Conservation (phyloP, 2,888 invertebrate species). For the Archaeoteleia sp. region DNA sequence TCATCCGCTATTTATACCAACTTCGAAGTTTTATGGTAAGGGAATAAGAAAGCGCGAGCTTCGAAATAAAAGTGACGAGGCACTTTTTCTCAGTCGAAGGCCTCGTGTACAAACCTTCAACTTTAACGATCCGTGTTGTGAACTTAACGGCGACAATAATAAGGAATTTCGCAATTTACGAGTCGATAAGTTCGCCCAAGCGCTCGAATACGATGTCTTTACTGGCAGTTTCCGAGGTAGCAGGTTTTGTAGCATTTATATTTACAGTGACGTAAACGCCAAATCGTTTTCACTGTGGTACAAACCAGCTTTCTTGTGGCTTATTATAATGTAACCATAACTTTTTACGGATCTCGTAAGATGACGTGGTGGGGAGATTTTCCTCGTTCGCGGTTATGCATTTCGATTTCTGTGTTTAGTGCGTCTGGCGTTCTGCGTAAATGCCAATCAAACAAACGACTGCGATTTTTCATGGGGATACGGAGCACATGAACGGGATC, state of each 20-base stretch:
- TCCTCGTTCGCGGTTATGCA: slow-evolving; percentile 9
- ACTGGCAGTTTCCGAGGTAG: slow-evolving; percentile 43
- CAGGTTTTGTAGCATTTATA: slow-evolving; percentile 59
- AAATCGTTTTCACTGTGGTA: slow-evolving; percentile 56
- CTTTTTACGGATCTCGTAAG: slow-evolving; percentile 69
- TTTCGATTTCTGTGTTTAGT: slow-evolving; percentile 14
- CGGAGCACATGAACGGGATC: no score
- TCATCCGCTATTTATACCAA: slow-evolving; percentile 52
- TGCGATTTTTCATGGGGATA: neutral
- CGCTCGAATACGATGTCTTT: slow-evolving; percentile 44
- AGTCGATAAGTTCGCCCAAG: slow-evolving; percentile 61
- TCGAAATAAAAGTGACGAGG: slow-evolving; percentile 39
- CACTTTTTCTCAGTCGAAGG: slow-evolving; percentile 19
- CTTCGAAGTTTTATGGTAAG: slow-evolving; percentile 48
- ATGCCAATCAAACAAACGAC: neutral
- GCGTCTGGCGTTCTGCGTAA: neutral
- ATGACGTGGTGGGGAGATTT: slow-evolving; percentile 1
- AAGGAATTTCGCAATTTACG: slow-evolving; percentile 64
- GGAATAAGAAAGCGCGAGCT: slow-evolving; percentile 26
- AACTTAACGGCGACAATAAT: slow-evolving; percentile 64
- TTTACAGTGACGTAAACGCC: slow-evolving; percentile 63
- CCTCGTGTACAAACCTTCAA: slow-evolving; percentile 41
- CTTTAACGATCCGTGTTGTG: slow-evolving; percentile 54
- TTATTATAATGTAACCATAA: slow-evolving; percentile 72
- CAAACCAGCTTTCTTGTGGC: slow-evolving; percentile 51